Conservation (phyloP, 2,888 invertebrate species). For the Trichopoda pennipes region DNA sequence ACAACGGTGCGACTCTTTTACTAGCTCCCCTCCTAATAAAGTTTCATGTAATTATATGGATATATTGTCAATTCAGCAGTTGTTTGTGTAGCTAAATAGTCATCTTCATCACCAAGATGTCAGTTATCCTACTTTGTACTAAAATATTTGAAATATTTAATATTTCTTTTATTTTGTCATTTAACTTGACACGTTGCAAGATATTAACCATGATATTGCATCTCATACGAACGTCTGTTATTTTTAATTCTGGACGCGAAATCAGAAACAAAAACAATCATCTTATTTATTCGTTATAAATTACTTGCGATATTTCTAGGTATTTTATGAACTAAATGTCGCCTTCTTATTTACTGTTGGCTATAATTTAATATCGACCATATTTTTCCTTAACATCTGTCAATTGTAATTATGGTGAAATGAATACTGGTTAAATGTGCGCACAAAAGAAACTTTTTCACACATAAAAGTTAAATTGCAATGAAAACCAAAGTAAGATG, state of each 20-base stretch:
- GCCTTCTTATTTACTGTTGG: slow-evolving; percentile 32
- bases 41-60: background rate
- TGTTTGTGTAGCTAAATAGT: slow-evolving; percentile 9
- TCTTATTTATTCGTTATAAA: slow-evolving; percentile 47
- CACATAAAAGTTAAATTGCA: background rate
- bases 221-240: slow-evolving; percentile 18
- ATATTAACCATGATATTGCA: slow-evolving; percentile 41
- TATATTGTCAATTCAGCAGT: background rate
- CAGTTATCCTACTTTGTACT: slow-evolving; percentile 34
- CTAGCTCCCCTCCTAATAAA: background rate
- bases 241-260: background rate
- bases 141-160: slow-evolving; percentile 62
- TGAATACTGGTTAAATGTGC: slow-evolving; percentile 20
- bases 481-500: too few species aligned
- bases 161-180: slow-evolving; percentile 60
- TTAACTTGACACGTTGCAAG: slow-evolving; percentile 60
- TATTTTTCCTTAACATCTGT: slow-evolving; percentile 63
- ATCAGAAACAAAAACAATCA: slow-evolving; percentile 31
- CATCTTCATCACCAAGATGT: slow-evolving; percentile 21
- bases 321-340: slow-evolving; percentile 44
- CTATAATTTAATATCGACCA: slow-evolving; percentile 58
- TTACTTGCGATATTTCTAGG: slow-evolving; percentile 49
- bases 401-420: slow-evolving; percentile 59
- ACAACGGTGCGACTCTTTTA: too few species aligned
- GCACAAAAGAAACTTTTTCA: background rate